Evolutionary conservation across 2,113 vertebrate species (phyloP).

Genomic region (Anarrhichthys ocellatus): DNA sequence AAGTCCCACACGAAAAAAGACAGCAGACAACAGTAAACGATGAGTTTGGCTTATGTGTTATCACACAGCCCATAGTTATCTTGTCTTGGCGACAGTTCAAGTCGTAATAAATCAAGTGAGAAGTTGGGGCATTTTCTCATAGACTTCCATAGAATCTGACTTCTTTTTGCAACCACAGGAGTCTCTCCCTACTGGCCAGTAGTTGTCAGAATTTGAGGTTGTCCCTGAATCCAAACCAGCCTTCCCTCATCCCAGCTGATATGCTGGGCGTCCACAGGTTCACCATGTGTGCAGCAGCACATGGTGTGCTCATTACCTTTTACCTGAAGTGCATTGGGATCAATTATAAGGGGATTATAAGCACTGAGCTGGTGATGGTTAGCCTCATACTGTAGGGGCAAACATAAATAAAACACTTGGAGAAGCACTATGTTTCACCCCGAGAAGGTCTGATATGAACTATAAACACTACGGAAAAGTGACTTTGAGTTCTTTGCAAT

Average conservation of each 20-base stretch:
- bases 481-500: background rate
- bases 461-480: background rate
- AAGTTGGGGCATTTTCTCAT: background rate
- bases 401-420: background rate
- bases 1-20: no score
- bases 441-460: background rate
- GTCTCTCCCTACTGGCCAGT: background rate
- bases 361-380: background rate
- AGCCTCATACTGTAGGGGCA: background rate
- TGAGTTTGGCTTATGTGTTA: no score
- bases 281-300: constrained; percentile 4
- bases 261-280: background rate
- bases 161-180: background rate
- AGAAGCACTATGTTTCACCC: background rate
- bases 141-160: background rate
- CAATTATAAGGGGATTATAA: constrained; percentile 34
- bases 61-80: background rate
- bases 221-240: background rate
- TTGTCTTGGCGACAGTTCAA: background rate
- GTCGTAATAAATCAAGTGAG: background rate
- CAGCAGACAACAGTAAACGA: no score
- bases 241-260: background rate
- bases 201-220: background rate
- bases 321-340: constrained; percentile 26
- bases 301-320: constrained; percentile 22